phyloP scores from a whole-genome alignment of 1,140 invertebrate genomes.

The Hirudo medicinalis region DNA sequence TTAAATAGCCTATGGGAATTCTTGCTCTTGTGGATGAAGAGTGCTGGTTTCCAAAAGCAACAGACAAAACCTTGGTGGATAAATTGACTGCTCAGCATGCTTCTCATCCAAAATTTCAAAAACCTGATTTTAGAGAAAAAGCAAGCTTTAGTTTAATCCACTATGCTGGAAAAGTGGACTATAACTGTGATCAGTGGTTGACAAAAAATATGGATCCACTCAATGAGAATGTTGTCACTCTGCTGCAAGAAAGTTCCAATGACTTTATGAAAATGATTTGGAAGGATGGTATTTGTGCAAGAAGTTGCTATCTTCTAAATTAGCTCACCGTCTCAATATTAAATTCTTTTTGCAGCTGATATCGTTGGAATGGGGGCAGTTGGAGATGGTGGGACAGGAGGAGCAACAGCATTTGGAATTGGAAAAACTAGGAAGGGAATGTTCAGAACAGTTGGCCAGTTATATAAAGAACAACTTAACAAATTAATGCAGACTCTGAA shows the following conservation, averaged over 20 bases:
- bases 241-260: slow-evolving; percentile 89
- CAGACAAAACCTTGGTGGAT: slow-evolving; percentile 95
- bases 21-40: slow-evolving; percentile 94
- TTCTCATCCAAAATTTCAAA: slow-evolving; percentile 91
- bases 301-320: background rate
- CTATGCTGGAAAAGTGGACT: slow-evolving; percentile 96
- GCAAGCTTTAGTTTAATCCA: slow-evolving; percentile 95
- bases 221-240: slow-evolving; percentile 95
- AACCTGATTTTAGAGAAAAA: slow-evolving; percentile 87
- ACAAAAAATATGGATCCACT: slow-evolving; percentile 99
- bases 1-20: slow-evolving; percentile 79
- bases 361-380: slow-evolving; percentile 95
- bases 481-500: slow-evolving; percentile 90
- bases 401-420: slow-evolving; percentile 55
- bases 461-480: slow-evolving; percentile 95
- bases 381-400: slow-evolving; percentile 49
- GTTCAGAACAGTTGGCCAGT: slow-evolving; percentile 92
- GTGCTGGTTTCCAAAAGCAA: slow-evolving; percentile 98
- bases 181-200: slow-evolving; percentile 86
- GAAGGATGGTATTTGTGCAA: slow-evolving; percentile 66
- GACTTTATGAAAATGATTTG: slow-evolving; percentile 77
- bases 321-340: background rate
- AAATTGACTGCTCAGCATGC: slow-evolving; percentile 86
- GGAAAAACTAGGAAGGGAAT: slow-evolving; percentile 56
- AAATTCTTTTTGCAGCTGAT: slow-evolving; percentile 53